A percentile compares a stretch with the other conserved stretches of the same genome.
These are phyloP conservation scores for Gymnoscopelus microlampas DNA, from an alignment of 2,797 vertebrate genomes.

Conservation along the genomic window DNA sequence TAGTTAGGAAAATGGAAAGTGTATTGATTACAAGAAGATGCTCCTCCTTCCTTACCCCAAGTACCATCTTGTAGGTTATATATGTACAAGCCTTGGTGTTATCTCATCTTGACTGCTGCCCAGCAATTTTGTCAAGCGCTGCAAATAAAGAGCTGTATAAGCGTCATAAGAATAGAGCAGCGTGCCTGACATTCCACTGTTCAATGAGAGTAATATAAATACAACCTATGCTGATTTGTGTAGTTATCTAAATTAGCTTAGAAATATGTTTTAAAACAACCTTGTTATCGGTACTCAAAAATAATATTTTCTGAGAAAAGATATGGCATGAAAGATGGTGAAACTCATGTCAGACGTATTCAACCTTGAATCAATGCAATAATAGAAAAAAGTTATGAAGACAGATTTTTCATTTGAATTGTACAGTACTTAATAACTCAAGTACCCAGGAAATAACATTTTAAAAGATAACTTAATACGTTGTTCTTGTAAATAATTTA, in stretches of 20 bases:
- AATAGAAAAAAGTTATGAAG: no score
- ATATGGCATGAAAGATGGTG: no score
- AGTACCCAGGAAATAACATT: no score
- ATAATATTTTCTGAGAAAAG: no score
- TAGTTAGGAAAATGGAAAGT: background rate
- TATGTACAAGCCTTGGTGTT: background rate
- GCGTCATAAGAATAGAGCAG: background rate
- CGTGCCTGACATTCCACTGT: background rate
- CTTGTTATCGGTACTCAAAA: constrained; percentile 18
- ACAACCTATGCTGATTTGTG: background rate
- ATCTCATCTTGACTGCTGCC: background rate
- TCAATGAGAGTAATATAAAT: background rate
- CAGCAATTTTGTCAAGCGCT: background rate
- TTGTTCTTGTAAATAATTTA: no score
- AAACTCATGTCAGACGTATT: no score
- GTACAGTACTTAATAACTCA: no score
- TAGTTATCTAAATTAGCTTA: background rate
- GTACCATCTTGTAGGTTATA: background rate
- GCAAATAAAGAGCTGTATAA: background rate
- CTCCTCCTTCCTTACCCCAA: background rate
- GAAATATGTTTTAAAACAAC: background rate
- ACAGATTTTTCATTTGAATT: no score
- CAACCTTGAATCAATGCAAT: no score
- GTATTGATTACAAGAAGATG: background rate
- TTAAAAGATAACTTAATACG: no score